These are phyloP conservation scores for Mionectes macconnelli DNA, from an alignment of 2,113 vertebrate species.

Conservation along the genomic window DNA sequence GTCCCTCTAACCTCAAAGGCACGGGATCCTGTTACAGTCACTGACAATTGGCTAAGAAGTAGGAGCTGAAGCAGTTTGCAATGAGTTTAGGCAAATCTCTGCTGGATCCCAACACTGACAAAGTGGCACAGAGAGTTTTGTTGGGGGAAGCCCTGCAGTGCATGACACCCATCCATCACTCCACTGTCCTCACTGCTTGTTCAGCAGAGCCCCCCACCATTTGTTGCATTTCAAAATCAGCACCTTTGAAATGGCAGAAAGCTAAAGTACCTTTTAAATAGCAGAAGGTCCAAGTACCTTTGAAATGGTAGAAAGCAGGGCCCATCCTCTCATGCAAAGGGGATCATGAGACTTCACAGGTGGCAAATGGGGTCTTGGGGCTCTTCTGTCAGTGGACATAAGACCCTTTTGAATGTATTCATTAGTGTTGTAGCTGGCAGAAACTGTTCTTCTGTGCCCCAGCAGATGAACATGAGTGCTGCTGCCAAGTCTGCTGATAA, in stretches of 20 bases:
- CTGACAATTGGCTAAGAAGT: accelerated
- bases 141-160: not conserved
- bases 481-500: constrained; percentile 1
- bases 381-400: not conserved
- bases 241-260: not conserved
- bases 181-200: not conserved
- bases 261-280: not conserved
- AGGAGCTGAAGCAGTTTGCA: not conserved
- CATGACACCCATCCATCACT: not conserved
- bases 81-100: not conserved
- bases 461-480: not conserved
- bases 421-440: not conserved
- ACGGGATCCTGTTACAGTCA: not conserved
- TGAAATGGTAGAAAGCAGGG: not conserved
- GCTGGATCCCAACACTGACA: not conserved
- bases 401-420: not conserved
- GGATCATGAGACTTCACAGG: not conserved
- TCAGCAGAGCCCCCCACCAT: not conserved
- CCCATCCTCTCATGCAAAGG: not conserved
- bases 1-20: not conserved
- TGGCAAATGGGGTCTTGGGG: accelerated
- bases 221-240: not conserved
- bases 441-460: not conserved
- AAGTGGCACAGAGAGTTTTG: not conserved
- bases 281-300: not conserved